Conservation (phyloP, 2,797 vertebrate genomes). For the Dermochelys coriacea region DNA sequence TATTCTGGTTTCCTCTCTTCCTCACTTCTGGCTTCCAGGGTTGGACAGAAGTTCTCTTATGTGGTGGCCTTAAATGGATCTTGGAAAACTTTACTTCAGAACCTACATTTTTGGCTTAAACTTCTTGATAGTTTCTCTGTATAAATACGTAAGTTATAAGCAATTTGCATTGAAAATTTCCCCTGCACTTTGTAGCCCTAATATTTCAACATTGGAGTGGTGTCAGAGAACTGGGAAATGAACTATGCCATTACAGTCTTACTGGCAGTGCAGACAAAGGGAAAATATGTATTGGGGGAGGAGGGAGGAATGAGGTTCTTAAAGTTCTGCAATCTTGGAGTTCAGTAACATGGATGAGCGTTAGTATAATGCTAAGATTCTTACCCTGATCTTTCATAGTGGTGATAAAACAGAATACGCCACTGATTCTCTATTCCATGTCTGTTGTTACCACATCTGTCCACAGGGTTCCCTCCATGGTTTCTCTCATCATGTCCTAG, state of each 20-base stretch:
- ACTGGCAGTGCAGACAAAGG: background rate
- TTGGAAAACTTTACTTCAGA: background rate
- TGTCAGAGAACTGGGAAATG: background rate
- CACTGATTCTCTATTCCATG: background rate
- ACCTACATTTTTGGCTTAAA: background rate
- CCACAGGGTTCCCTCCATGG: background rate
- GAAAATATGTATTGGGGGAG: background rate
- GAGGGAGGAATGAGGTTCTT: background rate
- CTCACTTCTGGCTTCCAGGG: background rate
- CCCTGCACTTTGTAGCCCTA: background rate
- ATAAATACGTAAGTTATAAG: background rate
- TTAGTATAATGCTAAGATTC: background rate
- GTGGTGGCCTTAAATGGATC: background rate
- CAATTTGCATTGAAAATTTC: background rate
- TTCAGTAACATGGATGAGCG: background rate
- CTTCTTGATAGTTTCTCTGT: background rate
- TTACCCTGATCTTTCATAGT: background rate
- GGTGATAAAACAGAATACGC: background rate
- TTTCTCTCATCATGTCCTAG: background rate
- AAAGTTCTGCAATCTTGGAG: background rate
- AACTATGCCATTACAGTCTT: background rate
- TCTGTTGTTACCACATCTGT: background rate
- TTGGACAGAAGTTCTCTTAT: background rate
- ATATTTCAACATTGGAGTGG: background rate
- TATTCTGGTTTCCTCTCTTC: background rate